Conservation (phyloP, 2,888 invertebrate genomes). For the Xanthorhoe spadicearia region DNA sequence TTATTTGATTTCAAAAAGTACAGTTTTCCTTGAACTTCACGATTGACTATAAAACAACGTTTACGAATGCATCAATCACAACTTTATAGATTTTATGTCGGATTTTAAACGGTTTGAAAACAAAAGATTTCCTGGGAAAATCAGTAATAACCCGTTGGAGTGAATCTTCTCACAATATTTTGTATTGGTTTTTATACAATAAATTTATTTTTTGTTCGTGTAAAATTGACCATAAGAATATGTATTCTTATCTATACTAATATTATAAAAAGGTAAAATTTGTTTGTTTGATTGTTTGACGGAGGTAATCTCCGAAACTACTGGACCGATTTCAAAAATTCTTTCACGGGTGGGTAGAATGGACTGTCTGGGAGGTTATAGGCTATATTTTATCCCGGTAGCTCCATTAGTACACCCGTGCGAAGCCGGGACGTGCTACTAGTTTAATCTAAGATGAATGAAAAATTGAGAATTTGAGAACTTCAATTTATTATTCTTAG, state of each 20-base stretch:
- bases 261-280: no score
- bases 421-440: no score
- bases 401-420: no score
- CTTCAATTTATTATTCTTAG: not conserved
- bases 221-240: not conserved
- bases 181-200: not conserved
- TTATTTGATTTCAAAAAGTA: not conserved
- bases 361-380: no score
- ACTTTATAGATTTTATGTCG: constrained; percentile 20
- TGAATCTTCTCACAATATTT: constrained; percentile 24
- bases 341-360: no score
- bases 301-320: no score
- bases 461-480: no score
- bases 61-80: constrained; percentile 29
- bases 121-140: constrained; percentile 36
- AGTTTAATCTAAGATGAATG: no score
- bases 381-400: no score
- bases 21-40: constrained; percentile 1
- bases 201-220: constrained; percentile 6
- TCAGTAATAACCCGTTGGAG: constrained; percentile 29
- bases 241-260: no score
- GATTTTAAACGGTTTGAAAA: constrained; percentile 34
- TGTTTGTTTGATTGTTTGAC: no score
- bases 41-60: not conserved
- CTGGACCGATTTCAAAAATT: no score